A percentile compares a stretch with the other conserved stretches of the same genome.
Evolutionary conservation across 2,797 vertebrate genomes (phyloP).

Genomic region (Pristis pectinata): DNA sequence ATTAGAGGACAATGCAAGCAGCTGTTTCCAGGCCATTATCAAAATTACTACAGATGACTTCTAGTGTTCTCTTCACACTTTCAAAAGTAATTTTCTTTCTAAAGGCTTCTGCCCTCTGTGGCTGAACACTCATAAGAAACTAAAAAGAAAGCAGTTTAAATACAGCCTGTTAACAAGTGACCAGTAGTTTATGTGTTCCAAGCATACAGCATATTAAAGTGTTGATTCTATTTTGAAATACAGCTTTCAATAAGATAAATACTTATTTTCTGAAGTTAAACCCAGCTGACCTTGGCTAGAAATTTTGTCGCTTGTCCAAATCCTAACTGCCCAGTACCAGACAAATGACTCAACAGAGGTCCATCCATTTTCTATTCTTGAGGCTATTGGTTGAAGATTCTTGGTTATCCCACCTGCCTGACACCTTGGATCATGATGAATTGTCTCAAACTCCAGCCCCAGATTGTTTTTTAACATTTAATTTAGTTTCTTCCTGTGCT

Average conservation of each 20-base stretch:
- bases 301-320: slow-evolving; percentile 68
- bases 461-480: slow-evolving; percentile 99
- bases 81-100: slow-evolving; percentile 61
- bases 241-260: slow-evolving; percentile 33
- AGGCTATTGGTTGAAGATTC: slow-evolving; percentile 67
- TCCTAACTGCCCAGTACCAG: slow-evolving; percentile 58
- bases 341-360: slow-evolving; percentile 63
- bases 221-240: slow-evolving; percentile 27
- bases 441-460: slow-evolving; percentile 82
- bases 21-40: slow-evolving; percentile 68
- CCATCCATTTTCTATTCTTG: slow-evolving; percentile 60
- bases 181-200: neutral
- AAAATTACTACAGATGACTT: slow-evolving; percentile 75
- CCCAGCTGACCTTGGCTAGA: slow-evolving; percentile 67
- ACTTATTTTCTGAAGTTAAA: slow-evolving; percentile 44
- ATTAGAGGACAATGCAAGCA: slow-evolving; percentile 66
- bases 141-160: slow-evolving; percentile 47
- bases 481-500: slow-evolving; percentile 99
- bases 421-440: slow-evolving; percentile 92
- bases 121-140: slow-evolving; percentile 50
- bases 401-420: slow-evolving; percentile 73
- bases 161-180: slow-evolving; percentile 42
- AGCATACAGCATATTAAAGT: slow-evolving; percentile 20
- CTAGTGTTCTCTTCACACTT: slow-evolving; percentile 65
- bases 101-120: slow-evolving; percentile 45